Base-by-base conservation (phyloP, 23 tunicate genomes). In the Halocynthia roretzi region DNA sequence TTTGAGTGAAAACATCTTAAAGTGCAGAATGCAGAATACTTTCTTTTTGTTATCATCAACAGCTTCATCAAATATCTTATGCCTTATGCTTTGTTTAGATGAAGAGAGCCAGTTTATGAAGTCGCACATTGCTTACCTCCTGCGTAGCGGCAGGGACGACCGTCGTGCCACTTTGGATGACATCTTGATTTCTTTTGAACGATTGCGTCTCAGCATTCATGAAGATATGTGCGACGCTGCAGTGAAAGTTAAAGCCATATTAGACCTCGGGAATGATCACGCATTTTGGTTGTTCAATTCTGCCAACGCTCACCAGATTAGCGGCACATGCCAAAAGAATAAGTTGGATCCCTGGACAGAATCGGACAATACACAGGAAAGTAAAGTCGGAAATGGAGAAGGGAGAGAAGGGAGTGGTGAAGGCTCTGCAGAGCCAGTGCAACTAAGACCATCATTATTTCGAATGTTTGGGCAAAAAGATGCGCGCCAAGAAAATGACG, bases 181-280 rank as follows among this genome's bases (percentile, higher is more conserved):
- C 84, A 90, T 90, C 40, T 19, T 90, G 8, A 90, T 90, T 58
- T 88, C 85, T 9, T 90, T 84, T 66, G 97, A 90, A 62, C 68
- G 84, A 6, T 54, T 90, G n/a, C 86, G 97, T 9, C 80, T 70
- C 67, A 23, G 81, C 54, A 51, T 84, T 8, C 86, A 83, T 10
- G 60, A 68, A 8, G 97, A 90, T 52, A 74, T 90, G 62, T 40
- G 23, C 5, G 72, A 80, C 18, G 86, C 96, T 0, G 82, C 82
- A 8, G 14, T 15, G 7, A 72, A 81, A 61, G 67, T 80, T 20
- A 49, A 63, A 15, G 58, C 78, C 11, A 89, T 82, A 12, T 55
- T 61, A 7, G 76, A 76, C 52, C 71, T 89, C 6, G 66, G 63
- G 21, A 88, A 89, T 50, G 83, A 83, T 14, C 61, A 69, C 5